These are phyloP conservation scores for Diplolepis rosae DNA, from an alignment of 2,888 invertebrate genomes.

Conservation along the genomic window DNA sequence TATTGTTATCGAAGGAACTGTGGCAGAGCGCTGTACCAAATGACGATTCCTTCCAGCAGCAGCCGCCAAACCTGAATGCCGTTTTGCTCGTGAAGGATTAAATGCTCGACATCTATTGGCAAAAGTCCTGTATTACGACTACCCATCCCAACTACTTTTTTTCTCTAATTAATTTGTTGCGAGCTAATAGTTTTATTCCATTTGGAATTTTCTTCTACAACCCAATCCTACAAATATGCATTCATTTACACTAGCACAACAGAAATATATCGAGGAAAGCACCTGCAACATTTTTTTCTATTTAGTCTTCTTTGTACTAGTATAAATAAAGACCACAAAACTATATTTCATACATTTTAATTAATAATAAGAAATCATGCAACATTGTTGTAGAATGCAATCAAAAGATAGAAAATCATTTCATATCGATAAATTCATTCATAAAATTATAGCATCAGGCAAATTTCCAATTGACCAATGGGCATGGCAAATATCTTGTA, in stretches of 20 bases:
- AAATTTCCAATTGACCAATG: not conserved
- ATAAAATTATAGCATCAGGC: not conserved
- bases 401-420: constrained; percentile 4
- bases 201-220: constrained; percentile 7
- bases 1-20: constrained; percentile 64
- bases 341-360: not conserved
- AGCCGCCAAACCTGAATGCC: constrained; percentile 61
- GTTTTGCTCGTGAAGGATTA: constrained; percentile 69
- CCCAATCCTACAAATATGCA: constrained; percentile 24
- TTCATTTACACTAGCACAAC: constrained; percentile 31
- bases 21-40: constrained; percentile 68
- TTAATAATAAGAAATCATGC: constrained; percentile 6
- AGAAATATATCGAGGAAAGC: constrained; percentile 19
- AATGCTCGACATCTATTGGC: constrained; percentile 70
- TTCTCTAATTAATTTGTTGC: constrained; percentile 22
- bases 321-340: constrained; percentile 22
- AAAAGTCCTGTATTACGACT: constrained; percentile 51
- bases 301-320: constrained; percentile 20
- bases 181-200: constrained; percentile 25
- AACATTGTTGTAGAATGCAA: not conserved
- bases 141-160: constrained; percentile 27
- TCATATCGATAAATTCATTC: not conserved
- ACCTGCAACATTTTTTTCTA: constrained; percentile 11
- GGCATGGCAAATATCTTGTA: not conserved
- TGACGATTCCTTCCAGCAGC: constrained; percentile 60